Percentiles rank a stretch among this genome's conserved stretches.
These are phyloP conservation scores for Rhyacophila brunnea DNA, from an alignment of 1,140 invertebrate genomes.

Conservation along the genomic window DNA sequence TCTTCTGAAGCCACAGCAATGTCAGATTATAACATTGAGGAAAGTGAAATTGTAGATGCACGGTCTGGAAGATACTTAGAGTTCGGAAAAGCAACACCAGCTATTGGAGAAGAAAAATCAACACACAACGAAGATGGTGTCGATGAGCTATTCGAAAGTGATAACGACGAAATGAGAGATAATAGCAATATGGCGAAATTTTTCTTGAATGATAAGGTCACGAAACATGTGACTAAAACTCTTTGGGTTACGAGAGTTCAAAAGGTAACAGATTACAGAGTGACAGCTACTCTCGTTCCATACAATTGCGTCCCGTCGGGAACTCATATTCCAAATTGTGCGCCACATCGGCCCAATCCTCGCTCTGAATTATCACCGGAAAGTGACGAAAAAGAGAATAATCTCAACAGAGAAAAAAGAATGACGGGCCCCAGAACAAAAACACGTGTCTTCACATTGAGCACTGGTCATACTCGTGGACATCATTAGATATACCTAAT, in stretches of 20 bases:
- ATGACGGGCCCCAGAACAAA: too few relatives aligned
- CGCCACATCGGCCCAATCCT: not conserved
- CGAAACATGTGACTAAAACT: slow-evolving; percentile 27
- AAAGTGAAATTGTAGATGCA: not conserved
- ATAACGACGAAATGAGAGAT: slow-evolving; percentile 1
- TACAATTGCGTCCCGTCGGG: slow-evolving; percentile 39
- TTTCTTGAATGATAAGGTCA: slow-evolving; percentile 12
- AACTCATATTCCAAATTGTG: slow-evolving; percentile 32
- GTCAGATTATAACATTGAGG: slow-evolving; percentile 1
- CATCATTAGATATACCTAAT: too few relatives aligned
- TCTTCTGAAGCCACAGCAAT: slow-evolving; percentile 1
- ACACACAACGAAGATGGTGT: slow-evolving; percentile 14
- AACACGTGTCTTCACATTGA: too few relatives aligned
- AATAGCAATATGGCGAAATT: not conserved
- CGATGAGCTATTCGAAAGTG: slow-evolving; percentile 8
- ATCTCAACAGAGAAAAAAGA: too few relatives aligned
- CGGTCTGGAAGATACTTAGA: slow-evolving; percentile 23
- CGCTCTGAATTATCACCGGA: too few relatives aligned
- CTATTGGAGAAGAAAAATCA: slow-evolving; percentile 13
- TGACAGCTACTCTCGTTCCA: slow-evolving; percentile 40
- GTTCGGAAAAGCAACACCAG: slow-evolving; percentile 12
- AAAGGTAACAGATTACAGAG: slow-evolving; percentile 36
- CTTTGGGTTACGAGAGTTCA: slow-evolving; percentile 40
- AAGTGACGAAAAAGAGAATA: too few relatives aligned
- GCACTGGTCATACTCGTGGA: too few relatives aligned